These are phyloP conservation scores for Xiphorhynchus elegans DNA, from an alignment of 2,113 vertebrate genomes.

Conservation along the genomic window DNA sequence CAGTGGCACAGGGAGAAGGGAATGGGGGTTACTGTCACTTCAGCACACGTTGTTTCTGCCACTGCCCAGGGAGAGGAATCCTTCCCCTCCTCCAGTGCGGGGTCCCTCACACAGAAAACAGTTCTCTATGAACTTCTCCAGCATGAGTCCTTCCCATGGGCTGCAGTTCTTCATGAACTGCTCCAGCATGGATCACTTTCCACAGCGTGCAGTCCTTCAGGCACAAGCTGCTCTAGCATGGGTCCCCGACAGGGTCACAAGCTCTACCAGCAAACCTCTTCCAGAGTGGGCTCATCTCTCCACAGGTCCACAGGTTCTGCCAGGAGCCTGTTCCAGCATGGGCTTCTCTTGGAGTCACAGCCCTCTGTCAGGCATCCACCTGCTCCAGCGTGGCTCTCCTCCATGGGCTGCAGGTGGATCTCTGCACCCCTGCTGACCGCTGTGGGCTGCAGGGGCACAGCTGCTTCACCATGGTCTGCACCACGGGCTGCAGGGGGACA, in stretches of 20 bases:
- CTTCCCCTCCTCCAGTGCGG: background rate
- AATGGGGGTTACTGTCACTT: background rate
- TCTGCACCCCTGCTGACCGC: background rate
- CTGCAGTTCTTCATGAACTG: background rate
- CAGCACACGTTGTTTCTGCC: background rate
- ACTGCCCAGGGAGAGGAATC: background rate
- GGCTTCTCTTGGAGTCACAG: background rate
- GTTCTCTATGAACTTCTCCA: background rate
- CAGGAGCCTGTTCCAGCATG: background rate
- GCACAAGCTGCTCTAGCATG: background rate
- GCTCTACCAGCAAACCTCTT: background rate
- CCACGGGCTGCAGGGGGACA: too few species aligned
- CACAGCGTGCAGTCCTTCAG: background rate
- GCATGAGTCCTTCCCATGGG: background rate
- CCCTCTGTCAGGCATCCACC: background rate
- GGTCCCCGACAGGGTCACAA: too few species aligned
- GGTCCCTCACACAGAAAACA: background rate
- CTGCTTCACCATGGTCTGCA: too few species aligned
- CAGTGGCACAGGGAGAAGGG: background rate
- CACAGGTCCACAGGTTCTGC: background rate
- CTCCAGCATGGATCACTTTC: background rate
- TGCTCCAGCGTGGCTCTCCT: accelerated
- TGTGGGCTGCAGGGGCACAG: background rate
- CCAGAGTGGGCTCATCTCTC: background rate
- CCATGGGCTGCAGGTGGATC: background rate